These are phyloP conservation scores for Phrynosoma blainvillii DNA, from an alignment of 2,113 vertebrate genomes.

Conservation along the genomic window DNA sequence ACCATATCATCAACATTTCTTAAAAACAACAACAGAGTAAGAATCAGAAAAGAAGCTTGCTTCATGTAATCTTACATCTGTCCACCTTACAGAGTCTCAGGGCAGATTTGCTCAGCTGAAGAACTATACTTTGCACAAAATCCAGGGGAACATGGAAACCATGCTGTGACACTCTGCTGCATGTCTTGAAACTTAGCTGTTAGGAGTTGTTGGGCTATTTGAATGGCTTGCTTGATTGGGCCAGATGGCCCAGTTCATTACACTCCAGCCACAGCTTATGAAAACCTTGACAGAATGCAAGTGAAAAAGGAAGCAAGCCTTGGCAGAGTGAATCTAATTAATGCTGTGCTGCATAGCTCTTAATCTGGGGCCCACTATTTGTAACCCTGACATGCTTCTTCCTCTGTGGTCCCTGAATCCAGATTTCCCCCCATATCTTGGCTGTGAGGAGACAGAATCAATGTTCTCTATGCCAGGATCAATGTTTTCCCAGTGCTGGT, in stretches of 20 bases:
- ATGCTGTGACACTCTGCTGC: background rate
- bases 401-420: background rate
- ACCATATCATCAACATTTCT: background rate
- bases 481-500: too few relatives aligned
- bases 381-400: too few relatives aligned
- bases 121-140: background rate
- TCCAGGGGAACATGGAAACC: background rate
- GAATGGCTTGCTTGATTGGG: slow-evolving; percentile 19
- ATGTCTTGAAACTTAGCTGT: slow-evolving; percentile 1
- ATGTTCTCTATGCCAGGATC: background rate
- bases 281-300: slow-evolving; percentile 12
- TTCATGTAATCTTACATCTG: background rate
- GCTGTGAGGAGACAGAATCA: background rate
- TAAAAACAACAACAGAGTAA: background rate
- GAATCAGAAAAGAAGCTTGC: background rate
- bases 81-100: background rate
- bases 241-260: slow-evolving; percentile 14
- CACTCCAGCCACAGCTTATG: background rate
- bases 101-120: slow-evolving; percentile 8
- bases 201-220: background rate
- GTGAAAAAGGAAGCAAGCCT: slow-evolving; percentile 7
- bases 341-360: background rate
- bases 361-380: background rate
- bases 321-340: background rate
- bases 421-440: background rate